Percentiles rank a stretch among this genome's conserved stretches.
phyloP scores from a whole-genome alignment of 2,888 invertebrate species.

The Baccha elongata region DNA sequence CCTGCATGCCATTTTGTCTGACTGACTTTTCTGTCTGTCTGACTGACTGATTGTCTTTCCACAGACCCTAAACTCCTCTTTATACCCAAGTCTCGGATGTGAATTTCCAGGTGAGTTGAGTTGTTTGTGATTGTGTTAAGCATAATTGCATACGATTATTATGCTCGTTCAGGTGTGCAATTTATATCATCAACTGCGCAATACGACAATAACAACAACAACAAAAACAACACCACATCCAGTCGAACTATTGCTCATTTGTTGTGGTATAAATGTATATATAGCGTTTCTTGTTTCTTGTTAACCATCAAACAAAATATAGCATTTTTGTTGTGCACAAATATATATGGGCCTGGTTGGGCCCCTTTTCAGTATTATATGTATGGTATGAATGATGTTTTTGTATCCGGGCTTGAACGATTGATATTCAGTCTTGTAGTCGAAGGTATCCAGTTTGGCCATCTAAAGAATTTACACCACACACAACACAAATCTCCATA shows the following conservation, averaged over 20 bases:
- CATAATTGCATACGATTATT: conserved; percentile 82
- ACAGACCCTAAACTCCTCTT: conserved; percentile 1
- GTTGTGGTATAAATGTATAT: conserved; percentile 33
- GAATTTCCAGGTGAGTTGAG: conserved; percentile 71
- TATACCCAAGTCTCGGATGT: conserved; percentile 27
- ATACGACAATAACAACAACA: conserved; percentile 35
- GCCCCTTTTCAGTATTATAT: not conserved
- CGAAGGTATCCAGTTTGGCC: conserved; percentile 61
- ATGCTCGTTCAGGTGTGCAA: conserved; percentile 82
- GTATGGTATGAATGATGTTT: not conserved
- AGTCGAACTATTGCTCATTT: conserved; percentile 48
- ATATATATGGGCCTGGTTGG: conserved; percentile 22
- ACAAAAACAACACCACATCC: conserved; percentile 19
- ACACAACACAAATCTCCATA: conserved; percentile 71
- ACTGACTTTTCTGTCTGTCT: conserved; percentile 46
- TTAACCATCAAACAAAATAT: conserved; percentile 70
- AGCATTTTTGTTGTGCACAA: conserved; percentile 42
- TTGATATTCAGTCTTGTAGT: conserved; percentile 18
- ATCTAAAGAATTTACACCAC: conserved; percentile 71
- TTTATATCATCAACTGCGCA: conserved; percentile 77
- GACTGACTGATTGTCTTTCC: conserved; percentile 52
- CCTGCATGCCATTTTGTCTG: conserved; percentile 2
- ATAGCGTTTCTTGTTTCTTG: conserved; percentile 35
- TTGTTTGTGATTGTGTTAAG: conserved; percentile 80
- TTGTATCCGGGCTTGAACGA: conserved; percentile 8